These are phyloP conservation scores for Perizoma affinitatum DNA, from an alignment of 2,888 invertebrate genomes.

Conservation along the genomic window DNA sequence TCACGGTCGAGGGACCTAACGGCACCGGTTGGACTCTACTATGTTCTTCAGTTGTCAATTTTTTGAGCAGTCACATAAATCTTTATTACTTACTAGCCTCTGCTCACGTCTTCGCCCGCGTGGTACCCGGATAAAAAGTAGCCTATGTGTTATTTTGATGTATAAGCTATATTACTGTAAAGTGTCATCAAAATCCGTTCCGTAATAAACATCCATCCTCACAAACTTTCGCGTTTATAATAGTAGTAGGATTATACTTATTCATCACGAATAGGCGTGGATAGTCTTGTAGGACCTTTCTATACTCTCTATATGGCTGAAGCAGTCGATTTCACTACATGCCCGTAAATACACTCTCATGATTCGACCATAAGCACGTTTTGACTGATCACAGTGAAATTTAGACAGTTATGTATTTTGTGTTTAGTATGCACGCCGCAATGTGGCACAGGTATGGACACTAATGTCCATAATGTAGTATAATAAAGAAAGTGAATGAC, in stretches of 20 bases:
- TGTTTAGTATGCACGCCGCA: slow-evolving; percentile 9
- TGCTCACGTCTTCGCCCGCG: no score
- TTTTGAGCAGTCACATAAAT: not conserved
- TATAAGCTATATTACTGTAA: no score
- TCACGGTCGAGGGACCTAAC: slow-evolving; percentile 28
- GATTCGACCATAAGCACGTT: slow-evolving; percentile 10
- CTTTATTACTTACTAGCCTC: no score
- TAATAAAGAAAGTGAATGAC: not conserved
- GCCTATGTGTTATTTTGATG: no score
- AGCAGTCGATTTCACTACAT: not conserved
- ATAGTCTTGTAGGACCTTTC: no score
- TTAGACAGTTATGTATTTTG: slow-evolving; percentile 7
- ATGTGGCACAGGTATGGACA: slow-evolving; percentile 9
- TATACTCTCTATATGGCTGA: no score
- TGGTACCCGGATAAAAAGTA: no score
- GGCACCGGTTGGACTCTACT: slow-evolving; percentile 16
- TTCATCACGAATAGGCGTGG: no score
- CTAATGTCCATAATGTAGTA: not conserved
- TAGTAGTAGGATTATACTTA: no score
- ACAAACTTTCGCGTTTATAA: no score
- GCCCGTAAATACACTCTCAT: slow-evolving; percentile 15
- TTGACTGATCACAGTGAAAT: slow-evolving; percentile 12
- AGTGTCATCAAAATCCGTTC: no score
- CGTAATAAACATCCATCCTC: no score
- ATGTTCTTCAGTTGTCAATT: not conserved